Evolutionary conservation across 2,888 invertebrate species (phyloP), one percentile per base, ranked within the genome.

Genomic region (Hololepta plana): DNA sequence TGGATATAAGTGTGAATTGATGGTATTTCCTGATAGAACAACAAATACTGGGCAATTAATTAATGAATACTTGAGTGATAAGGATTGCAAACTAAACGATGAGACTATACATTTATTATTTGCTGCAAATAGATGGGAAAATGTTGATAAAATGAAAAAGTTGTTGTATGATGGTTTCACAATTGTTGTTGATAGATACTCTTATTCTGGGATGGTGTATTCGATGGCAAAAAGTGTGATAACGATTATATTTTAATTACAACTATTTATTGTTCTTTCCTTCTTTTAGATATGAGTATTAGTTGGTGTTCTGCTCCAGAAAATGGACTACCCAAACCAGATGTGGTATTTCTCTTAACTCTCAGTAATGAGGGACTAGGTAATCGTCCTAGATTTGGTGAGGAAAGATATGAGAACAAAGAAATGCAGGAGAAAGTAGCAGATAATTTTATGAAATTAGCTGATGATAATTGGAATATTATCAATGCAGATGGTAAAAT

Each of bases 101-200:
- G 75, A 87, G 55, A 71, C 76, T 1, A 74, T 90, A 26, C 96
- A 98, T 51, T 58, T 95, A 2, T 53, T 98, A 11, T 98, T 98
- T 54, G 73, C 90, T 1, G 84, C 90, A 1, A 96, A 98, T 57
- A 71, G 98, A 31, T 95, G 95, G 93, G 93, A 95, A 53, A 59
- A 63, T 31, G 65, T 65, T 36, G 66, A 65, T 27, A 59, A 67
- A 37, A 80, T 96, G 38, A 57, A 64, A 15, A 52, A 66, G 12
- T 48, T 62, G 3, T 45, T 98, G 13, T 44, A 63, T 20, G 49
- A 59, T 4, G 96, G 96, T 4, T 71, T 62, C 1, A 84, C 79
- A 2, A 46, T 99, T 4, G 62, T 98, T 32, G 69, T 91, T 2
- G 98, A 99, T 50, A 67, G 98, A 45, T 98, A 91, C 56, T 79